Percentiles rank a stretch among this genome's conserved stretches.
phyloP scores from a whole-genome alignment of 2,113 vertebrate genomes.

The Fulica atra region DNA sequence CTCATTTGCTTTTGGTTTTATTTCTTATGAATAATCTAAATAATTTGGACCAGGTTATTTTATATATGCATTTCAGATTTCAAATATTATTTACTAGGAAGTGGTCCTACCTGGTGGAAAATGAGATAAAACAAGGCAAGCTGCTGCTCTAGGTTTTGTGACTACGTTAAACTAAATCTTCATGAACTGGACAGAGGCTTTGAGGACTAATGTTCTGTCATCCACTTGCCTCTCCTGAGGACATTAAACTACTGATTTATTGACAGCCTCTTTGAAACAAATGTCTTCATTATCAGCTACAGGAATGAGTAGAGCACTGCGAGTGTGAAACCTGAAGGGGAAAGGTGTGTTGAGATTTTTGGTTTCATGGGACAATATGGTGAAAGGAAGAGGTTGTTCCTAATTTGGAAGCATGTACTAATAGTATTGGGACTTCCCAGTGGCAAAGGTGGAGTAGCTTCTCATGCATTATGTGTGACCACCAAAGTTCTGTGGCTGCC shows the following conservation, averaged over 20 bases:
- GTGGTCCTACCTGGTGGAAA: neutral
- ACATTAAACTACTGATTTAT: slow-evolving; percentile 23
- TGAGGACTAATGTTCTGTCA: neutral
- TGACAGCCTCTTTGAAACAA: slow-evolving; percentile 33
- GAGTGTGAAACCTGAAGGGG: neutral
- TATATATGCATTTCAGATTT: neutral
- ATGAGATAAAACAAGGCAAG: neutral
- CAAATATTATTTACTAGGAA: neutral
- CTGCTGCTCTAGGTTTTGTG: neutral
- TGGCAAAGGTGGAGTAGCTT: neutral
- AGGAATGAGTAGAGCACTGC: neutral
- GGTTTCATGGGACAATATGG: neutral
- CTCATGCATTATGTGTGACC: neutral
- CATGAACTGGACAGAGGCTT: neutral
- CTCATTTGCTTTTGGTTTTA: neutral
- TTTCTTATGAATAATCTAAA: neutral
- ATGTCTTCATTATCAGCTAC: slow-evolving; percentile 6
- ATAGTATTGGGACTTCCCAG: neutral
- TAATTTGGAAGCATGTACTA: neutral
- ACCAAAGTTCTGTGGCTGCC: neutral
- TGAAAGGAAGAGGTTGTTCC: neutral
- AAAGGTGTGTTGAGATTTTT: neutral
- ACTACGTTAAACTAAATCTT: neutral
- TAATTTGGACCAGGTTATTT: neutral
- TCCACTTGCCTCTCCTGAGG: neutral